Conservation (phyloP, 2,113 vertebrate genomes). For the Pseudorhombus dupliciocellatus region DNA sequence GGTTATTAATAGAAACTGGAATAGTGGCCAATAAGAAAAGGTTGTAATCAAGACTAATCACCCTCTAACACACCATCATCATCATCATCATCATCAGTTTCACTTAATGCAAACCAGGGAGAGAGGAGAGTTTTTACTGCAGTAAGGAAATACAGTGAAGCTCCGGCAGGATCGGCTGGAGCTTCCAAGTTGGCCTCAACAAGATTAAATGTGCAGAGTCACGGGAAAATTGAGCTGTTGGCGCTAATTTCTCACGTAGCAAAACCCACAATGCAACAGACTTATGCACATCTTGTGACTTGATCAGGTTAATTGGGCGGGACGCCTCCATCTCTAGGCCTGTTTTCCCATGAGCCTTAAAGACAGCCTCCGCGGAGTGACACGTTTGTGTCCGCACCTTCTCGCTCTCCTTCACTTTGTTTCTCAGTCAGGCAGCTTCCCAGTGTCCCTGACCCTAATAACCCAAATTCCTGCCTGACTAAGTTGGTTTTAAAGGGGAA, state of each 20-base stretch:
- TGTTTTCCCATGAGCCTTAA: conserved; percentile 34
- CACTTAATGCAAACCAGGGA: not conserved
- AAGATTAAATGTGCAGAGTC: conserved; percentile 61
- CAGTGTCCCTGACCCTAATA: conserved; percentile 72
- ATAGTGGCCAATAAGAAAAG: not conserved
- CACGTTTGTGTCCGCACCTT: conserved; percentile 63
- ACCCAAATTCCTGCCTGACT: conserved; percentile 79
- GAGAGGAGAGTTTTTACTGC: not conserved
- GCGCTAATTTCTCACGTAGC: conserved; percentile 50
- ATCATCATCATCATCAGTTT: conserved; percentile 4
- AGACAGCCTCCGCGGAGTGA: conserved; percentile 51
- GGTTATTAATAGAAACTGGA: not conserved
- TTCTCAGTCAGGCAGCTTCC: conserved; percentile 46
- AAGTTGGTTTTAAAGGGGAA: conserved; percentile 77
- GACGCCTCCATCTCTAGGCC: conserved; percentile 18
- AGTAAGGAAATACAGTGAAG: conserved; percentile 16
- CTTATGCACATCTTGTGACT: conserved; percentile 28
- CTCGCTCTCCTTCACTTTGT: conserved; percentile 45
- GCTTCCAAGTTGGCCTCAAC: conserved; percentile 25
- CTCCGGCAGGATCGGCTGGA: conserved; percentile 46
- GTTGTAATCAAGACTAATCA: not conserved
- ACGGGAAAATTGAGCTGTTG: conserved; percentile 60
- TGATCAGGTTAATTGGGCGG: conserved; percentile 38
- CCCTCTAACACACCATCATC: not conserved
- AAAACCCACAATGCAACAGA: conserved; percentile 24